Evolutionary conservation across 1,140 invertebrate genomes (phyloP), one percentile per base, ranked within the genome.

Genomic region (Melanaphis sacchari): DNA sequence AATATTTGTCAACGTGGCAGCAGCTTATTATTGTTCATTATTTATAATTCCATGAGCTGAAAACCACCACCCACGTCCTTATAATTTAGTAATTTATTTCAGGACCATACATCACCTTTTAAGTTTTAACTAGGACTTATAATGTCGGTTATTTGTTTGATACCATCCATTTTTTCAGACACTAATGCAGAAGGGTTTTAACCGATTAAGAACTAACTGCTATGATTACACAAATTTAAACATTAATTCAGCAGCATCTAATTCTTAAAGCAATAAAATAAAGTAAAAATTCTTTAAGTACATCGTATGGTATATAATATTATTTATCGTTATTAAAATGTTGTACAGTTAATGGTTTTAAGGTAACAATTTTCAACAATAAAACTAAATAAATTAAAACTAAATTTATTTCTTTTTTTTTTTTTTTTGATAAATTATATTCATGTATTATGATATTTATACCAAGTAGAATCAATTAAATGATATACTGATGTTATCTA

Each of bases 51-150:
- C 49, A 38, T 15, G 38, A 90, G 36, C 52, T 40, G 36, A 90
- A 90, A 59, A 59, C 52, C 38, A 40, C 22, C n/a, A 49, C 46
- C 43, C 43, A 49, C 87, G 21, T 36, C 49, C 24, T 59, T 59
- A 40, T 59, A 40, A 90, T 59, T 59, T 90, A 40, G 87, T 89
- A 52, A 89, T 89, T 90, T 90, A 90, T 90, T 90, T 41, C 36
- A 24, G 22, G 38, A 54, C 46, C 88, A 38, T 90, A 49, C 36
- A 49, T 88, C 87, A 36, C 85, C 41, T 21, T 87, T 46, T 46
- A 87, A 46, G 26, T 87, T 76, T n/a, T 76, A 76, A n/a, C 59
- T 76, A 76, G 59, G 59, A 76, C 59, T 76, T 76, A n/a, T 66
- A 66, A 66, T 76, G 59, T 76, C 59, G 59, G 59, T 76, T n/a